A percentile compares a stretch with the other conserved stretches of the same genome.
phyloP scores from a whole-genome alignment of 1,140 invertebrate species.

The Cotesia glomerata region DNA sequence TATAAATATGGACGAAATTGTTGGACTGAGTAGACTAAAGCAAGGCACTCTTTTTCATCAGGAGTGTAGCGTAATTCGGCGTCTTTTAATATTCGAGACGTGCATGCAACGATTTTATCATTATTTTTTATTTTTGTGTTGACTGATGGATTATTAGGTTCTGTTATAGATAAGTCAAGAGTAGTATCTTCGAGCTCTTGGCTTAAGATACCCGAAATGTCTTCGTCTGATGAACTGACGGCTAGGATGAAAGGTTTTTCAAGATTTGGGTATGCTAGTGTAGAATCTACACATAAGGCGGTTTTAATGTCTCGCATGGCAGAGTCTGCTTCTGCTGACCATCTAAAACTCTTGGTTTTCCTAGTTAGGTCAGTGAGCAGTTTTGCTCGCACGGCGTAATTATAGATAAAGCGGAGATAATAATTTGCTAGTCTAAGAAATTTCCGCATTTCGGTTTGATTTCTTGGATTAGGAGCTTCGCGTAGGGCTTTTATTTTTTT shows the following conservation, averaged over 20 bases:
- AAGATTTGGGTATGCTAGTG: too few relatives aligned
- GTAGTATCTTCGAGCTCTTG: too few relatives aligned
- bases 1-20: constrained; percentile 56
- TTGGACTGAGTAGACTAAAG: constrained; percentile 45
- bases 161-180: not conserved
- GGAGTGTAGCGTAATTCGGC: constrained; percentile 41
- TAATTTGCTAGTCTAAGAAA: not conserved
- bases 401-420: not conserved
- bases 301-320: too few relatives aligned
- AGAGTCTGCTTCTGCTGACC: too few relatives aligned
- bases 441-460: not conserved
- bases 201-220: too few relatives aligned
- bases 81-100: constrained; percentile 36
- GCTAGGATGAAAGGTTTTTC: too few relatives aligned
- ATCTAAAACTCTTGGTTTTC: too few relatives aligned
- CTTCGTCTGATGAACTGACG: too few relatives aligned
- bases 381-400: not conserved
- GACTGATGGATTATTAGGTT: not conserved
- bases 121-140: too few relatives aligned
- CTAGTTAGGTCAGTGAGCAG: not conserved
- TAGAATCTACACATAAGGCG: too few relatives aligned
- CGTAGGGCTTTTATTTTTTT: not conserved
- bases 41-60: constrained; percentile 32
- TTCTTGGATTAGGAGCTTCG: not conserved
- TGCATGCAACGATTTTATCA: constrained; percentile 28